A percentile compares a stretch with the other conserved stretches of the same genome.
Evolutionary conservation across 2,888 invertebrate species (phyloP).

Genomic region (Aphodius granarius): DNA sequence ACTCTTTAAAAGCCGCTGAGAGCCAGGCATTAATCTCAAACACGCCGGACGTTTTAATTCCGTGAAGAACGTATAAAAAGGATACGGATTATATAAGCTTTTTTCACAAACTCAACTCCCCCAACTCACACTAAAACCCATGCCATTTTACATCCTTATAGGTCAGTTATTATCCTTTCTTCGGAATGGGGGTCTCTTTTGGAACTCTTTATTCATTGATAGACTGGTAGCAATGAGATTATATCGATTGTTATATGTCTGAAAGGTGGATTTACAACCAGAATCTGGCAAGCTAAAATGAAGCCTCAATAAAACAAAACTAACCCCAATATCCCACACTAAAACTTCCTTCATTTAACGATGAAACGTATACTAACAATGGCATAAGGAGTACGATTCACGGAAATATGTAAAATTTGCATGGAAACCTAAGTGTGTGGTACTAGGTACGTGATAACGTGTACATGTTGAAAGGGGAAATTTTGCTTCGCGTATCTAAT

Average conservation of each 20-base stretch:
- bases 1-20: not conserved
- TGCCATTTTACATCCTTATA: not conserved
- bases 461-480: slow-evolving; percentile 31
- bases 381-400: not conserved
- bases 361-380: not conserved
- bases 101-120: not conserved
- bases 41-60: not conserved
- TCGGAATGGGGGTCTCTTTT: not conserved
- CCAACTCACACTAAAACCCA: not conserved
- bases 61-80: not conserved
- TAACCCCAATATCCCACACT: not conserved
- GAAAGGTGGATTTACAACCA: no score
- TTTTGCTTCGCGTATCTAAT: slow-evolving; percentile 37
- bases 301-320: not conserved
- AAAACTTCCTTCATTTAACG: not conserved
- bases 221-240: no score
- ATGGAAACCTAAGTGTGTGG: slow-evolving; percentile 36
- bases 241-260: no score
- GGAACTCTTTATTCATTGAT: not conserved
- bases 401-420: not conserved
- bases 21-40: not conserved
- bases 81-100: not conserved
- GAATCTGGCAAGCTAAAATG: no score
- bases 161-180: not conserved
- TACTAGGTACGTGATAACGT: slow-evolving; percentile 37